Evolutionary conservation across 2,888 invertebrate genomes (phyloP).

Genomic region (Spilarctia lutea): DNA sequence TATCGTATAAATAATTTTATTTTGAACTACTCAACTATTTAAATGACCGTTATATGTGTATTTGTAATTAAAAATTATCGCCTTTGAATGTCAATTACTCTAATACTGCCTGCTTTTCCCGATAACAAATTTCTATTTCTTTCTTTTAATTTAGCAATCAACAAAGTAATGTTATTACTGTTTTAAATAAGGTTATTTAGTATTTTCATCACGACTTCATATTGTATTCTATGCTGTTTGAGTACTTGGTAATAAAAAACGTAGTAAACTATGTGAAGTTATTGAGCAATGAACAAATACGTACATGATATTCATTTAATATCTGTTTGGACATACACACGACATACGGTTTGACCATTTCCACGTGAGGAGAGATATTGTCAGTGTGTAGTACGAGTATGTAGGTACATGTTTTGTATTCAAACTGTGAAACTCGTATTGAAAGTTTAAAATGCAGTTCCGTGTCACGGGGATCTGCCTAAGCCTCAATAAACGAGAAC

Average conservation of each 20-base stretch:
- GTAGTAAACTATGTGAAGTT: not conserved
- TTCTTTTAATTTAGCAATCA: not conserved
- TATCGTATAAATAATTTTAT: not conserved
- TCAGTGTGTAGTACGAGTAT: not conserved
- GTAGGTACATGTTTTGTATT: not conserved
- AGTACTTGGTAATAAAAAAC: not conserved
- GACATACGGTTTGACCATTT: too few species aligned
- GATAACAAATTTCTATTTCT: not conserved
- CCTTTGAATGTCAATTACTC: not conserved
- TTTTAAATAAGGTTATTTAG: not conserved
- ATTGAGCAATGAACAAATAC: not conserved
- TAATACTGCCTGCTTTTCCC: not conserved
- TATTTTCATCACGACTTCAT: not conserved
- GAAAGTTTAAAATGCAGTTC: not conserved
- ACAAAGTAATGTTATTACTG: not conserved
- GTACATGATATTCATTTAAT: not conserved
- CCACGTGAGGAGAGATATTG: not conserved
- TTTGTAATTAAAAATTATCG: not conserved
- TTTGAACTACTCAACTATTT: not conserved
- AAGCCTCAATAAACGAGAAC: not conserved
- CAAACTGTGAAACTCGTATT: not conserved
- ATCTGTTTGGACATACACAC: not conserved
- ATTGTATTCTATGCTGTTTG: not conserved
- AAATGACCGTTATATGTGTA: not conserved
- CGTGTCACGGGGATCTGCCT: not conserved